Evolutionary conservation across 2,888 invertebrate genomes (phyloP).

Genomic region (Vanessa cardui): DNA sequence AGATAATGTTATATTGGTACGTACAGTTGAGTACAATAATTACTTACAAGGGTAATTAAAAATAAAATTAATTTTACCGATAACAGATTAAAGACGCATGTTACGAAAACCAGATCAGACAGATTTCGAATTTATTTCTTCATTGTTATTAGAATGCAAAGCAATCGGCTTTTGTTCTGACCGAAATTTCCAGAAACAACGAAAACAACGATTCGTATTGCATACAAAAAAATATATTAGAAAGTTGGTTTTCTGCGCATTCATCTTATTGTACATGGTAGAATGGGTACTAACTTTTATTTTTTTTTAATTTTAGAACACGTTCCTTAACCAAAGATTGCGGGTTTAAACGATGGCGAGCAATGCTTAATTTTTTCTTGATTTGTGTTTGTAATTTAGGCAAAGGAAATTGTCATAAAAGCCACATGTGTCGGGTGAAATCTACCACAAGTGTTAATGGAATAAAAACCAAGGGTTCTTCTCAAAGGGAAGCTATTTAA

Average conservation of each 20-base stretch:
- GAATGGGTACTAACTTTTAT: too few relatives aligned
- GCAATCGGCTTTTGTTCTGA: conserved; percentile 23
- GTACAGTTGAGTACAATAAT: neutral
- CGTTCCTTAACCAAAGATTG: too few relatives aligned
- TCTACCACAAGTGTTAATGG: too few relatives aligned
- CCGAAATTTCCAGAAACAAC: conserved; percentile 29
- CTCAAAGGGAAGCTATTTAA: too few relatives aligned
- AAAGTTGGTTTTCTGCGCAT: conserved; percentile 22
- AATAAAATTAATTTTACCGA: conserved; percentile 4
- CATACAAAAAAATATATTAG: conserved; percentile 28
- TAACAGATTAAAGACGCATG: conserved; percentile 15
- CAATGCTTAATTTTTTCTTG: too few relatives aligned
- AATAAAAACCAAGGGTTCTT: too few relatives aligned
- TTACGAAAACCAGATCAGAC: conserved; percentile 14
- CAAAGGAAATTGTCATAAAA: too few relatives aligned
- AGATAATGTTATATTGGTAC: too few relatives aligned
- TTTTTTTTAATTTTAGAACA: too few relatives aligned
- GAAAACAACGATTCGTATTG: conserved; percentile 21
- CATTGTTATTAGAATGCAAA: conserved; percentile 31
- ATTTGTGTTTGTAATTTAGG: too few relatives aligned
- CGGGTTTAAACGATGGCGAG: too few relatives aligned
- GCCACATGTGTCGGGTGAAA: too few relatives aligned
- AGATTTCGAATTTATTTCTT: conserved; percentile 24
- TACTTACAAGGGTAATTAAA: neutral
- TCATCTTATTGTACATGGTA: neutral